Conservation (phyloP, 2,797 vertebrate species). For the Argyrosomus regius region DNA sequence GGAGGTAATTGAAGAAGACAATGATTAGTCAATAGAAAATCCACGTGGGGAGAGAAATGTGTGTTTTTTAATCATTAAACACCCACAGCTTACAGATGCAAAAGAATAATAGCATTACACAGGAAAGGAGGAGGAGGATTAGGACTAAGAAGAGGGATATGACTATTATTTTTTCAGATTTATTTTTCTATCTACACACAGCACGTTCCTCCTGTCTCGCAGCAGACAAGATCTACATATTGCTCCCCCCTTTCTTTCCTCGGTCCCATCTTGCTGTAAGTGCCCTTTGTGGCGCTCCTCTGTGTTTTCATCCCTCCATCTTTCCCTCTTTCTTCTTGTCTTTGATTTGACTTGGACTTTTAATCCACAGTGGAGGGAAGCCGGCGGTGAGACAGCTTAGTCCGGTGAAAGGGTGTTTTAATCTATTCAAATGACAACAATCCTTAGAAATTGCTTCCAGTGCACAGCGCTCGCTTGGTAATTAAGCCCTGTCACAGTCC, state of each 20-base stretch:
- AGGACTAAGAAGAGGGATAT: conserved; percentile 4
- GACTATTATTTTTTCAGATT: conserved; percentile 4
- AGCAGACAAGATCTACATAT: conserved; percentile 20
- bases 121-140: conserved; percentile 29
- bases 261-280: conserved; percentile 11
- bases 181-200: conserved; percentile 18
- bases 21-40: conserved; percentile 47
- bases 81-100: conserved; percentile 20
- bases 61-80: conserved; percentile 20
- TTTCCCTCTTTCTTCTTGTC: conserved; percentile 32
- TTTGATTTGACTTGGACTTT: conserved; percentile 61
- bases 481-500: conserved; percentile 85
- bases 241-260: not conserved
- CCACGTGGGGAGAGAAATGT: conserved; percentile 23
- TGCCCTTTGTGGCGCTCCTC: conserved; percentile 30
- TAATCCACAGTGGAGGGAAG: conserved; percentile 74
- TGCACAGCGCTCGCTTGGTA: conserved; percentile 65
- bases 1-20: conserved; percentile 33
- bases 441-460: conserved; percentile 80
- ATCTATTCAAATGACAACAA: conserved; percentile 84
- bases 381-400: conserved; percentile 74
- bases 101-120: not conserved
- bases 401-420: conserved; percentile 77
- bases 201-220: conserved; percentile 25
- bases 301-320: conserved; percentile 37